Base-by-base conservation (phyloP, 1,140 invertebrate genomes). In the Drosophila sproati region DNA sequence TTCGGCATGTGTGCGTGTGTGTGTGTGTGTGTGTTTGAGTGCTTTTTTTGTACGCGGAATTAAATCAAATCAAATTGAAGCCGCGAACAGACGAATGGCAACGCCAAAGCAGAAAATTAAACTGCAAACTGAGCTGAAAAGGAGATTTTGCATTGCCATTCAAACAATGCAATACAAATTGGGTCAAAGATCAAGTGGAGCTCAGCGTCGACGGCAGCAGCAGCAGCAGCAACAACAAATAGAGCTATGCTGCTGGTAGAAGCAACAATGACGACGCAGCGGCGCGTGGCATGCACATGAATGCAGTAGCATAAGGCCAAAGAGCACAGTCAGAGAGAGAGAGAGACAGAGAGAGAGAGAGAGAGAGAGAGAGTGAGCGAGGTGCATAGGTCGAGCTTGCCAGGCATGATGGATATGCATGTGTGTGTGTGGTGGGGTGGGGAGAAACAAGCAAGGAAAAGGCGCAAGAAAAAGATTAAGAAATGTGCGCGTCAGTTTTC, bases 111-210 rank as follows among this genome's bases (percentile, higher is more conserved):
- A 79, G 79, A 81, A 83, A 83, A 81, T 83, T 83, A 81, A 81
- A 81, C 73, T 71, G 69, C 70, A 75, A 82, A 70, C 68, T 47
- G 48, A 20, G 55, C 34, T 50, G 51, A 45, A 64, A 6, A 47
- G 62, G 68, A 80, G 67, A 73, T 76, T 76, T 88, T 71, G 78
- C 82, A 83, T 82, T 81, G 64, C 69, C 74, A 76, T 67, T 59
- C 73, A 81, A 87, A 91, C 82, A 91, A 91, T 90, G 79, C 75
- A 77, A 83, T 83, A 79, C 80, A 91, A 91, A 91, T 91, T 91
- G 80, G 88, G 88, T 91, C 88, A 91, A 91, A 91, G 88, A 91
- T 91, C 88, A 91, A 91, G 88, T 91, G 82, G 82, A 91, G 82
- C 85, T 85, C 85, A 73, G 79, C 67, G 72, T 61, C 68, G 66